A percentile compares a stretch with the other conserved stretches of the same genome.
Evolutionary conservation across 2,888 invertebrate genomes (phyloP).

Genomic region (Drepana falcataria): DNA sequence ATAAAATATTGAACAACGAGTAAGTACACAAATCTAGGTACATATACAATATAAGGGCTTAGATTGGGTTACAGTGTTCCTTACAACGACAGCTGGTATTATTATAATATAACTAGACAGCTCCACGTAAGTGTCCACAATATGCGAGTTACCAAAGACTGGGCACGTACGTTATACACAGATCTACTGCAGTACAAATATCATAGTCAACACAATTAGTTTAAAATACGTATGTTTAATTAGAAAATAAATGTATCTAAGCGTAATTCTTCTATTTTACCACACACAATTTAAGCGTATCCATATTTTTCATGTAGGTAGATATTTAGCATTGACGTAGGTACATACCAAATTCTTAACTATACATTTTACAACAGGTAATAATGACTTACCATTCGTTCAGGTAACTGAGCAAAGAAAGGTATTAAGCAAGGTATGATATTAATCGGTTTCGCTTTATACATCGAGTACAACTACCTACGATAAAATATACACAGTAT

Average conservation of each 20-base stretch:
- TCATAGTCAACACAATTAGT: slow-evolving; percentile 68
- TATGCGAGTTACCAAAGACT: slow-evolving; percentile 60
- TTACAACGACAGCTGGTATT: slow-evolving; percentile 13
- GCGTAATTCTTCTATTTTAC: slow-evolving; percentile 71
- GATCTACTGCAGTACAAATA: slow-evolving; percentile 74
- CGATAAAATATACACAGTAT: slow-evolving; percentile 50
- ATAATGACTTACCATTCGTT: neutral
- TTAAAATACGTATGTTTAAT: slow-evolving; percentile 61
- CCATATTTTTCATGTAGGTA: slow-evolving; percentile 47
- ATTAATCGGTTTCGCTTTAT: no score
- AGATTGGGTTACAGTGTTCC: slow-evolving; percentile 25
- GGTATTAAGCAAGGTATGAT: no score
- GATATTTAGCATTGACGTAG: slow-evolving; percentile 30
- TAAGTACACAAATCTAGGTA: slow-evolving; percentile 47
- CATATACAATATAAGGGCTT: slow-evolving; percentile 35
- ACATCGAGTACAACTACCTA: slow-evolving; percentile 48
- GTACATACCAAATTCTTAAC: slow-evolving; percentile 31
- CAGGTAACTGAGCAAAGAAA: neutral
- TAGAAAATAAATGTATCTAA: slow-evolving; percentile 70
- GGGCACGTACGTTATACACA: slow-evolving; percentile 63
- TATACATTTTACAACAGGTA: slow-evolving; percentile 17
- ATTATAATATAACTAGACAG: slow-evolving; percentile 34
- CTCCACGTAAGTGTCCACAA: slow-evolving; percentile 39
- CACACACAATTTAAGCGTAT: slow-evolving; percentile 73
- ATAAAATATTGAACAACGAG: slow-evolving; percentile 23